phyloP scores from a whole-genome alignment of 53 echinoderm and acorn worm genomes.

The Patiria pectinifera region DNA sequence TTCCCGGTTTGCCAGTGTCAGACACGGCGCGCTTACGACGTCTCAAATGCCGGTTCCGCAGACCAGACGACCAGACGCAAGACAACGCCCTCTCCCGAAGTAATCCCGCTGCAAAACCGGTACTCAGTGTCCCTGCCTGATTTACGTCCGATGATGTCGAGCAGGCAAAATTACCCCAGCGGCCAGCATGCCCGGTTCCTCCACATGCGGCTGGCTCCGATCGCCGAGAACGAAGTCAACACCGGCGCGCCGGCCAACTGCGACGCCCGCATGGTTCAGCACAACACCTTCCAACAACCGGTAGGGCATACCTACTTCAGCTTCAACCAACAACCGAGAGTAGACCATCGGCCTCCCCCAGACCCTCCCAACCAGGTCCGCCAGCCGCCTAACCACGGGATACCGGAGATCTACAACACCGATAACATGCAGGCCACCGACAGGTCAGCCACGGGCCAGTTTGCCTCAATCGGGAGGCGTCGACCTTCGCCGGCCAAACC shows the following conservation, averaged over 20 bases:
- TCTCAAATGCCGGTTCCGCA: neutral
- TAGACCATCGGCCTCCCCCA: neutral
- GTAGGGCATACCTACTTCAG: neutral
- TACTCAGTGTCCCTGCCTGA: constrained; percentile 23
- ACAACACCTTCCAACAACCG: neutral
- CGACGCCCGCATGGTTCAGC: constrained; percentile 1
- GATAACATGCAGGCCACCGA: neutral
- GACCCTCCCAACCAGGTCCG: neutral
- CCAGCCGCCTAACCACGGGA: neutral
- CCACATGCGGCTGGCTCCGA: constrained; percentile 1
- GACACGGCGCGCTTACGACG: neutral
- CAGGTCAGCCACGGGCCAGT: neutral
- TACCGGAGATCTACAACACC: neutral
- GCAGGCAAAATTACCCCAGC: neutral
- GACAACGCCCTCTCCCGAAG: neutral
- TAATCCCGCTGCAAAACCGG: constrained; percentile 15
- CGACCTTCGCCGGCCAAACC: neutral
- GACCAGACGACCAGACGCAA: neutral
- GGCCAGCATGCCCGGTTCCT: constrained; percentile 5
- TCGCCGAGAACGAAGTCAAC: neutral
- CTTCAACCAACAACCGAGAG: neutral
- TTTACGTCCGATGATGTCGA: neutral
- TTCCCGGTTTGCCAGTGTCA: neutral
- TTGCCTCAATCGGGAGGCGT: constrained; percentile 40
- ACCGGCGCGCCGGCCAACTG: neutral